Percentiles rank a stretch among this genome's conserved stretches.
Conservation (phyloP, 2,888 invertebrate species). For the Drosophila gaucha region DNA sequence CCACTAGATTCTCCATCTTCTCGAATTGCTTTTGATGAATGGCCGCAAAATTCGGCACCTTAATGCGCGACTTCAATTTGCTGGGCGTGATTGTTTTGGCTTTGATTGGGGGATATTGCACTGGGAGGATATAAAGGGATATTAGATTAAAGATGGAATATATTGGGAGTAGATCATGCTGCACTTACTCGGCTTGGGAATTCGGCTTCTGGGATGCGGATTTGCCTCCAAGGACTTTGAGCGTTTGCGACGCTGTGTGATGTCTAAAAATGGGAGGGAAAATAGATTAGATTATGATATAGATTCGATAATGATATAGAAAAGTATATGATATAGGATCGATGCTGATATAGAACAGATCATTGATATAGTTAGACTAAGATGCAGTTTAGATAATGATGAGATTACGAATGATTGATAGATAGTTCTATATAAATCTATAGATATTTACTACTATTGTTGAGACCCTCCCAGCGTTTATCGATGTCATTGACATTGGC, state of each 20-base stretch:
- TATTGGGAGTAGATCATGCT: not conserved
- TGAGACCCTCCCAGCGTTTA: slow-evolving; percentile 31
- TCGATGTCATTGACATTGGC: slow-evolving; percentile 64
- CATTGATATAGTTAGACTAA: no score
- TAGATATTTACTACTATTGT: slow-evolving; percentile 52
- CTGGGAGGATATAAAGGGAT: slow-evolving; percentile 11
- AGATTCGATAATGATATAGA: not conserved
- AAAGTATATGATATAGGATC: not conserved
- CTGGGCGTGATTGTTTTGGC: slow-evolving; percentile 47
- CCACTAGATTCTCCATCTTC: slow-evolving; percentile 89
- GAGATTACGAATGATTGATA: not conserved
- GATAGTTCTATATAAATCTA: not conserved
- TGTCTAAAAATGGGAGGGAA: slow-evolving; percentile 53
- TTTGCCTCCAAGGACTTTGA: slow-evolving; percentile 78
- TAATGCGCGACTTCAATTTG: slow-evolving; percentile 83
- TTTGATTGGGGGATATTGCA: slow-evolving; percentile 6
- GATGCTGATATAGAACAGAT: not conserved
- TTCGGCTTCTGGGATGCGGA: slow-evolving; percentile 23
- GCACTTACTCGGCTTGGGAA: slow-evolving; percentile 67
- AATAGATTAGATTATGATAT: not conserved
- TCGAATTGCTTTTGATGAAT: slow-evolving; percentile 88
- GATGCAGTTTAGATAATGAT: no score
- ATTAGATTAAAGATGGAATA: not conserved
- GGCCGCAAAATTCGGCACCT: slow-evolving; percentile 89
- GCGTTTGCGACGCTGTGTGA: slow-evolving; percentile 80